Evolutionary conservation across 2,888 invertebrate species (phyloP), one percentile per base, ranked within the genome.

Genomic region (Hoplodrina ambigua): DNA sequence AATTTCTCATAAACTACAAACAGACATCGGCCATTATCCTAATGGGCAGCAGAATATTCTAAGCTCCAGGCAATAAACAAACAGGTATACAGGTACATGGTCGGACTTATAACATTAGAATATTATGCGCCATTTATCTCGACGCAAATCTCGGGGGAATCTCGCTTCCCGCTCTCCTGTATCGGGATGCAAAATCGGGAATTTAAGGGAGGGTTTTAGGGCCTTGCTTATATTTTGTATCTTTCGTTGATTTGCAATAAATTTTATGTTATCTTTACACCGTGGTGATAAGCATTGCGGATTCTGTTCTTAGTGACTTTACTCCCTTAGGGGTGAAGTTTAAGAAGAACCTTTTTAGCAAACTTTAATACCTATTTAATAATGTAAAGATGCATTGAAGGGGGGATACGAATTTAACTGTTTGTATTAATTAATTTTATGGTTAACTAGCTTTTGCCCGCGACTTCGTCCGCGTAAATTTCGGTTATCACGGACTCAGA

Each of bases 61-160:
- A 46, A 37, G 20, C 53, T 50, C 19, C 44, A 3, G 8, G 53
- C 49, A 53, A 58, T 61, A 76, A 69, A 77, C 64, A 64, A 69
- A 58, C 64, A 69, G 52, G 54, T 57, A 62, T 33, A 58, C 64
- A 76, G 52, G 57, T 61, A 62, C 25, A 64, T 46, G 10, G 20
- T 54, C 30, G 54, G 64, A 55, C 44, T 74, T 60, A 75, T 57
- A 58, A 61, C 77, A 80, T 76, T 76, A 65, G 44, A 76, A 80
- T 78, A 76, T 65, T 75, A 79, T 33, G 60, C 54, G 57, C 54
- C 50, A 81, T 76, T 81, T 76, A 81, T 78, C 69, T 69, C 37
- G 37, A 49, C 33, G 46, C 33, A 52, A 66, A 69, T 81, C 79
- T 57, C 69, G 19, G 46, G 72, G 17, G 67, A 54, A 70, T 64